Evolutionary conservation across 2,888 invertebrate genomes (phyloP).

Genomic region (Drosophila multiciliata): DNA sequence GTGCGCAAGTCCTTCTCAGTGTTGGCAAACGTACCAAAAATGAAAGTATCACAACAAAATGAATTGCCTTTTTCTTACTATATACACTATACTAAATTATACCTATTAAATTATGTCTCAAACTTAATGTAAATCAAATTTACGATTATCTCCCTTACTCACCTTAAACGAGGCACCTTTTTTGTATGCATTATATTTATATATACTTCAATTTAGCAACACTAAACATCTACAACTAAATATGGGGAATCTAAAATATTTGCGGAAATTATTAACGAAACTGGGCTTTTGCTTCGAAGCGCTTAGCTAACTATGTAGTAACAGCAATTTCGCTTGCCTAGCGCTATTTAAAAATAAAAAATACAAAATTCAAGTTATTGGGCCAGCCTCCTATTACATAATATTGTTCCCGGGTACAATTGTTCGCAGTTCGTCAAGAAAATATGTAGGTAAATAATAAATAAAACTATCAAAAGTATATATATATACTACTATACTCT

Average conservation of each 20-base stretch:
- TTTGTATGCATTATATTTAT: constrained; percentile 58
- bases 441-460: constrained; percentile 16
- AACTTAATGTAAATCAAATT: constrained; percentile 76
- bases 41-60: constrained; percentile 35
- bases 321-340: constrained; percentile 43
- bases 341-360: constrained; percentile 24
- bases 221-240: constrained; percentile 28
- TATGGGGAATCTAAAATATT: constrained; percentile 21
- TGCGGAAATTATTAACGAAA: constrained; percentile 46
- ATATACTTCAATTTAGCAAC: constrained; percentile 39
- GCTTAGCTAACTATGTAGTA: constrained; percentile 47
- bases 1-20: constrained; percentile 33
- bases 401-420: constrained; percentile 26
- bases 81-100: constrained; percentile 40
- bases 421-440: constrained; percentile 15
- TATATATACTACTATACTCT: constrained; percentile 29
- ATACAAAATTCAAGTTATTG: constrained; percentile 25
- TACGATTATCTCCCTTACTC: constrained; percentile 54
- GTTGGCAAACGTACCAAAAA: constrained; percentile 63
- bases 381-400: constrained; percentile 15
- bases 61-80: constrained; percentile 71
- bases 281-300: constrained; percentile 53
- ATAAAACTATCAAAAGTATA: constrained; percentile 28
- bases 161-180: constrained; percentile 38
- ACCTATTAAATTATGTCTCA: constrained; percentile 44